A percentile compares a stretch with the other conserved stretches of the same genome.
Conservation (phyloP, 2,888 invertebrate species). For the Epiperipatus broadwayi region DNA sequence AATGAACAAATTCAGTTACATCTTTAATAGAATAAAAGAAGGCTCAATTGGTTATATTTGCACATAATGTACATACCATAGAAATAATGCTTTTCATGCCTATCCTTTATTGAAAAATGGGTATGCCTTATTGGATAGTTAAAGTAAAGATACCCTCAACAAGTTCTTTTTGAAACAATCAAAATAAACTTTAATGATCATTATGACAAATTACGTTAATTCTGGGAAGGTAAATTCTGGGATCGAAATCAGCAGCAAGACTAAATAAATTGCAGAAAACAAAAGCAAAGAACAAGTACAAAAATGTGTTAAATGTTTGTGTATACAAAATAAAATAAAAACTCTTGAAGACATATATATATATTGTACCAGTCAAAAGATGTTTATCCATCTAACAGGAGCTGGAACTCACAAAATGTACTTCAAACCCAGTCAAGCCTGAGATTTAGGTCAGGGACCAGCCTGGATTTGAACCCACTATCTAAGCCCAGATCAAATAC, state of each 20-base stretch:
- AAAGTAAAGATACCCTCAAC: conserved; percentile 95
- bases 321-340: too few relatives aligned
- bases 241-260: conserved; percentile 85
- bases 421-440: too few relatives aligned
- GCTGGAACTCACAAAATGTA: too few relatives aligned
- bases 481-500: too few relatives aligned
- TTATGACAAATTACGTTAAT: conserved; percentile 50
- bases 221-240: conserved; percentile 92
- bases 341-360: too few relatives aligned
- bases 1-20: conserved; percentile 77
- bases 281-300: conserved; percentile 90
- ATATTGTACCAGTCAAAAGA: too few relatives aligned
- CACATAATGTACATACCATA: conserved; percentile 95
- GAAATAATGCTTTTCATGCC: conserved; percentile 97
- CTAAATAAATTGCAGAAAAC: conserved; percentile 89
- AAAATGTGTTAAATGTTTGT: conserved; percentile 40
- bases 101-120: conserved; percentile 97
- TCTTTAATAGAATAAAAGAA: conserved; percentile 93
- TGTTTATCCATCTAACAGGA: too few relatives aligned
- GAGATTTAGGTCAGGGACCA: too few relatives aligned
- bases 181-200: conserved; percentile 98
- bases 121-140: conserved; percentile 97
- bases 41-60: conserved; percentile 90
- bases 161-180: conserved; percentile 71
- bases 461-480: too few relatives aligned